Conservation (phyloP, 2,113 vertebrate genomes). For the Sander vitreus region DNA sequence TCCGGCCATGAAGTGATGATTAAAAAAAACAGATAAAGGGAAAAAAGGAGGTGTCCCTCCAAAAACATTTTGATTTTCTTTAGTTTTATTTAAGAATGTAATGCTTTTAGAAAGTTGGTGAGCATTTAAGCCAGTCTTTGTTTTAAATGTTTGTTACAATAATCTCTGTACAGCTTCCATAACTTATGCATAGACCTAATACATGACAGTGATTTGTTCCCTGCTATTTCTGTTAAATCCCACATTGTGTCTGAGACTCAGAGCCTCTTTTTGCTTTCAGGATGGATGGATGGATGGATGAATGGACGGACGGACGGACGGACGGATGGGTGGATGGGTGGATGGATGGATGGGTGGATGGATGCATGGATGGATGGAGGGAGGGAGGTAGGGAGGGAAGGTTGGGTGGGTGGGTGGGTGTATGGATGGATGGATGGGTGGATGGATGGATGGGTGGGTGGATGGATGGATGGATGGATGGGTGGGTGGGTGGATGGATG, state of each 20-base stretch:
- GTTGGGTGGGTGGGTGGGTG: neutral
- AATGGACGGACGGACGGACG: too few relatives aligned
- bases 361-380: neutral
- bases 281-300: constrained; percentile 29
- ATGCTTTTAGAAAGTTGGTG: constrained; percentile 60
- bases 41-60: constrained; percentile 67
- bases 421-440: neutral
- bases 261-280: constrained; percentile 43
- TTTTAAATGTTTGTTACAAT: constrained; percentile 77
- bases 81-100: constrained; percentile 68
- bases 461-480: constrained; percentile 29
- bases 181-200: constrained; percentile 71
- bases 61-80: constrained; percentile 58
- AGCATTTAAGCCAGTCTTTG: constrained; percentile 56
- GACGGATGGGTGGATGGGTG: neutral
- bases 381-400: neutral
- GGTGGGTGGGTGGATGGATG: constrained; percentile 29
- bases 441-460: constrained; percentile 5
- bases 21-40: constrained; percentile 48
- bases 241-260: constrained; percentile 32
- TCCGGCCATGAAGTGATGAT: constrained; percentile 59
- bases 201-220: constrained; percentile 60
- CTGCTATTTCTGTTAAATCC: constrained; percentile 48
- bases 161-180: constrained; percentile 85
- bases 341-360: neutral